Base-by-base conservation (phyloP, 2,113 vertebrate genomes). In the Larimichthys polyactis region DNA sequence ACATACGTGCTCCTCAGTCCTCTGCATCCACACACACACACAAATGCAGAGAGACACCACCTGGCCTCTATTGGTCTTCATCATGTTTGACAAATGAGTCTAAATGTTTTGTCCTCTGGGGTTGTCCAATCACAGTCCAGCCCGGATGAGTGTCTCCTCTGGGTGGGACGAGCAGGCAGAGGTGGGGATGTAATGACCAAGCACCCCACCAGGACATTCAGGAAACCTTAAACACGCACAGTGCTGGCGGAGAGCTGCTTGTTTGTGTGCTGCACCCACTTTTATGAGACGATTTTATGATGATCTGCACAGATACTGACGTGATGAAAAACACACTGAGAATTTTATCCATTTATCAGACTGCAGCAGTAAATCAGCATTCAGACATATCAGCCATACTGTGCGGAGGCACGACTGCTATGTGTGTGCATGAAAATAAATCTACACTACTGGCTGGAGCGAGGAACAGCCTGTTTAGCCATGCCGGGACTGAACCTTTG, bases 61-160 rank as follows among this genome's bases (percentile, higher is more conserved):
- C 85, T 91, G 85, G 87, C 51, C 67, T 79, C 74, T 82, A 87
- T 76, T 71, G 90, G 81, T 90, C 83, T 91, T 75, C 86, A 75
- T 79, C 49, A 48, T 64, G 57, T 86, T 88, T 90, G 85, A 90
- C 86, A 90, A 88, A 90, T 84, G 60, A 77, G 62, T 78, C 43
- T 15, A 73, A 77, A 86, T 86, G 83, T 79, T 90, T 85, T 76
- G 87, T 87, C 81, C 86, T 77, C 49, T 63, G 68, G 59, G 75
- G 77, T 73, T 17, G n/a, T 75, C 89, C 78, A 71, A 80, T 90
- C 82, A 80, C 8, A 6, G 27, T 64, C 17, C 7, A 79, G 62
- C 69, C 54, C 16, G 71, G 63, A 24, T 2, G 36, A 71, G 44
- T 3, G 54, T 81, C 49, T 84, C 54, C 22, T 59, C 40, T 59